phyloP scores from a whole-genome alignment of 1,140 invertebrate species.

The Ptiloglossa arizonensis region DNA sequence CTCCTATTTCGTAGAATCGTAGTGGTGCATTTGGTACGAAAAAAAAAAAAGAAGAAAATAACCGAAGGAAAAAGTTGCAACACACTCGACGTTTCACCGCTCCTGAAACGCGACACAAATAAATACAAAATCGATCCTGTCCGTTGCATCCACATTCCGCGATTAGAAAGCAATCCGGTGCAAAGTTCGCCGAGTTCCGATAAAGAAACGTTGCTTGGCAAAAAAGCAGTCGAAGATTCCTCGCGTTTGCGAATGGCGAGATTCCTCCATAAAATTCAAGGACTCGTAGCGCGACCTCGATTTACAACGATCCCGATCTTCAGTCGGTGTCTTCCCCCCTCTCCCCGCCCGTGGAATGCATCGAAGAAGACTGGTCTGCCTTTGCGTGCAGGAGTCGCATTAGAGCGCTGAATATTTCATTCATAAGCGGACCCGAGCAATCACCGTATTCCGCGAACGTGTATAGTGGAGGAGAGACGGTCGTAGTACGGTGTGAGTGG shows the following conservation, averaged over 20 bases:
- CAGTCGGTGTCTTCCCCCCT: not conserved
- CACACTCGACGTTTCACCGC: not conserved
- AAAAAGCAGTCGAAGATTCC: not conserved
- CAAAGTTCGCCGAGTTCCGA: not conserved
- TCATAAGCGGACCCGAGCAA: conserved; percentile 72
- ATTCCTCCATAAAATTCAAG: not conserved
- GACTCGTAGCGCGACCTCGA: conserved; percentile 41
- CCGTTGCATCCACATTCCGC: not conserved
- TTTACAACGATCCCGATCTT: conserved; percentile 35
- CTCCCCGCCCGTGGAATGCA: conserved; percentile 2
- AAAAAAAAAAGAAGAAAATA: too few relatives aligned
- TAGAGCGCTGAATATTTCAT: conserved; percentile 77
- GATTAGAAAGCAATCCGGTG: not conserved
- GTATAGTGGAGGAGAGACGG: conserved; percentile 37
- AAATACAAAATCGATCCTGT: not conserved
- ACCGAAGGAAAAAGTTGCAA: too few relatives aligned
- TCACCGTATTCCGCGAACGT: conserved; percentile 70
- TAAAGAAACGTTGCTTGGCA: not conserved
- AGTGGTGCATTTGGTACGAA: too few relatives aligned
- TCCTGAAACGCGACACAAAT: not conserved
- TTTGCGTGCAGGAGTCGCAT: conserved; percentile 73
- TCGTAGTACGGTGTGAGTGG: conserved; percentile 42
- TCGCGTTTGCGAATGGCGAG: not conserved
- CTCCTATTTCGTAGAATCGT: too few relatives aligned
- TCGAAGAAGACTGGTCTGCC: conserved; percentile 66